Percentiles rank a stretch among this genome's conserved stretches.
Evolutionary conservation across 2,797 vertebrate genomes (phyloP).

Genomic region (Paguma larvata): DNA sequence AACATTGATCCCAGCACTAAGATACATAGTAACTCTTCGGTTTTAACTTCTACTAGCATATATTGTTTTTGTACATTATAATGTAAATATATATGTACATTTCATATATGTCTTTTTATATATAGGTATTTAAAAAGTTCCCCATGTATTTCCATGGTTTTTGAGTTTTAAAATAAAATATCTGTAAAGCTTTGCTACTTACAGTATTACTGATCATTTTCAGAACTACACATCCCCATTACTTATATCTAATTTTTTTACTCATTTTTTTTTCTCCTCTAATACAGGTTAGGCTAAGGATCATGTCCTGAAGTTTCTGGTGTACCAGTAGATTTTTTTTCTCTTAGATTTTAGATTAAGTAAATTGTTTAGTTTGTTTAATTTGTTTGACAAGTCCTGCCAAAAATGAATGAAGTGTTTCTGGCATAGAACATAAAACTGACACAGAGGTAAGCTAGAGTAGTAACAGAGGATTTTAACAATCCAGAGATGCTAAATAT

Average conservation of each 20-base stretch:
- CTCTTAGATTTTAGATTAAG: conserved; percentile 6
- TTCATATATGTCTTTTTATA: background rate
- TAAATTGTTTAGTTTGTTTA: conserved; percentile 18
- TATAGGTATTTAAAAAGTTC: background rate
- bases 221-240: conserved; percentile 11
- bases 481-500: background rate
- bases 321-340: background rate
- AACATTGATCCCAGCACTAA: background rate
- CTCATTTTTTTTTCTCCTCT: background rate
- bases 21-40: background rate
- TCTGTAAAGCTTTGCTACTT: conserved; percentile 50
- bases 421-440: conserved; percentile 13
- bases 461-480: background rate
- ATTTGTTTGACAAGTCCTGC: background rate
- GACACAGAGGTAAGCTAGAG: background rate
- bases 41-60: background rate
- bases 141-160: background rate
- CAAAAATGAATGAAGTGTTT: conserved; percentile 19
- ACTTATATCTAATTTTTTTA: conserved; percentile 32
- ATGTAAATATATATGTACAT: background rate
- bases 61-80: conserved; percentile 31
- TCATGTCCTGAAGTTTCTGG: conserved; percentile 31
- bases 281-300: background rate
- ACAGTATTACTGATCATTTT: conserved; percentile 46
- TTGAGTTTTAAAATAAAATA: conserved; percentile 44